Percentiles rank a stretch among this genome's conserved stretches.
phyloP scores from a whole-genome alignment of 2,888 invertebrate species.

The Cryptus armator region DNA sequence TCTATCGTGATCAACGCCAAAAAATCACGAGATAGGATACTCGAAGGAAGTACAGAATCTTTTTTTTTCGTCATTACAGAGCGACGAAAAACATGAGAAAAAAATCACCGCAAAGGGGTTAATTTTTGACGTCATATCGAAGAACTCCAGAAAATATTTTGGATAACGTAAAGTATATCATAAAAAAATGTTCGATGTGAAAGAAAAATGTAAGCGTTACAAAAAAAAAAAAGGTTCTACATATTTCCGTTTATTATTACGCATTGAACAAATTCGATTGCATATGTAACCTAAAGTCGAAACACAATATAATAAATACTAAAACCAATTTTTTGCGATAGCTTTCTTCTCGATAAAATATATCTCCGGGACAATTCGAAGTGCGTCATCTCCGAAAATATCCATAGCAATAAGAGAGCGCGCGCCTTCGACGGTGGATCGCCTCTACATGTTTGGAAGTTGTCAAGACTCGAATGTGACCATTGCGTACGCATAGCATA shows the following conservation, averaged over 20 bases:
- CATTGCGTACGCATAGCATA: background rate
- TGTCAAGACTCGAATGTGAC: constrained; percentile 25
- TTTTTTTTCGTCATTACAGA: no score
- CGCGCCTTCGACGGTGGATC: constrained; percentile 73
- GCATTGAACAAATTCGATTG: no score
- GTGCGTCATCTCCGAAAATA: constrained; percentile 87
- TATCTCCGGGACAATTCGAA: constrained; percentile 85
- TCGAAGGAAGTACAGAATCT: no score
- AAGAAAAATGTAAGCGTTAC: background rate
- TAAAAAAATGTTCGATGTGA: background rate
- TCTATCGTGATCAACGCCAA: no score
- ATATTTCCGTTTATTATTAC: no score
- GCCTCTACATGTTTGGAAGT: constrained; percentile 64
- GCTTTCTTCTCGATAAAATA: background rate
- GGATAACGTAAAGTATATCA: no score
- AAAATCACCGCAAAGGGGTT: no score
- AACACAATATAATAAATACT: background rate
- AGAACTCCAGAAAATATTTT: no score
- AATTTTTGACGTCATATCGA: no score
- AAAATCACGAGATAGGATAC: no score
- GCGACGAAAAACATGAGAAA: no score
- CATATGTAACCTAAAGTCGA: background rate
- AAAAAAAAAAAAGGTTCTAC: background rate
- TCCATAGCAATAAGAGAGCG: constrained; percentile 85
- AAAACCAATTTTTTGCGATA: background rate